Percentiles rank a stretch among this genome's conserved stretches.
These are phyloP conservation scores for Chrysemys picta DNA, from an alignment of 2,113 vertebrate species.

Conservation along the genomic window DNA sequence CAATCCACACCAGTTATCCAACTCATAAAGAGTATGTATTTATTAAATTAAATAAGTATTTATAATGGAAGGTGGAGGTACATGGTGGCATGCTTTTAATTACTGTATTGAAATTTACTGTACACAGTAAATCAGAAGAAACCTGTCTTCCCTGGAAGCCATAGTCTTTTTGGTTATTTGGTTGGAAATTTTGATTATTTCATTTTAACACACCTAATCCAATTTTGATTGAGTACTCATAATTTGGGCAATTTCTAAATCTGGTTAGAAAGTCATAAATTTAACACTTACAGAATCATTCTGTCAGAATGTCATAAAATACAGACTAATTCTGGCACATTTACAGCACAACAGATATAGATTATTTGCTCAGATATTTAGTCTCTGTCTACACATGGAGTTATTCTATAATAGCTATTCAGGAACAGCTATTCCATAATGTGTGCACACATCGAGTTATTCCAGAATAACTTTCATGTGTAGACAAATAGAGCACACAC, in stretches of 20 bases:
- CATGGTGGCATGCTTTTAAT: background rate
- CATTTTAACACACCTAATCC: background rate
- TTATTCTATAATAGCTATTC: background rate
- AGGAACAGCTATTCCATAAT: background rate
- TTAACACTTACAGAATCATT: background rate
- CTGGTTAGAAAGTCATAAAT: background rate
- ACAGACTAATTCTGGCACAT: background rate
- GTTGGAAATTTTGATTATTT: background rate
- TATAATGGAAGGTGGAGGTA: background rate
- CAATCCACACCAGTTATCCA: background rate
- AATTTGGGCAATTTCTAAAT: background rate
- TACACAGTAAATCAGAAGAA: background rate
- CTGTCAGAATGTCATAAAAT: background rate
- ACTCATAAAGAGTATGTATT: background rate
- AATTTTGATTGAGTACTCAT: background rate
- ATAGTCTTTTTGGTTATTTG: background rate
- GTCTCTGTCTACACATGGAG: background rate
- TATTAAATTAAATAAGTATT: background rate
- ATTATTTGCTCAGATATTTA: background rate
- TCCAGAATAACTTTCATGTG: background rate
- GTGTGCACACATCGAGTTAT: background rate
- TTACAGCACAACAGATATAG: background rate
- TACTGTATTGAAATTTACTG: background rate
- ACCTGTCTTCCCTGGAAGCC: background rate
- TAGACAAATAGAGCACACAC: background rate